These are phyloP conservation scores for Jaculus jaculus DNA, from an alignment of 2,113 vertebrate genomes.

Conservation along the genomic window DNA sequence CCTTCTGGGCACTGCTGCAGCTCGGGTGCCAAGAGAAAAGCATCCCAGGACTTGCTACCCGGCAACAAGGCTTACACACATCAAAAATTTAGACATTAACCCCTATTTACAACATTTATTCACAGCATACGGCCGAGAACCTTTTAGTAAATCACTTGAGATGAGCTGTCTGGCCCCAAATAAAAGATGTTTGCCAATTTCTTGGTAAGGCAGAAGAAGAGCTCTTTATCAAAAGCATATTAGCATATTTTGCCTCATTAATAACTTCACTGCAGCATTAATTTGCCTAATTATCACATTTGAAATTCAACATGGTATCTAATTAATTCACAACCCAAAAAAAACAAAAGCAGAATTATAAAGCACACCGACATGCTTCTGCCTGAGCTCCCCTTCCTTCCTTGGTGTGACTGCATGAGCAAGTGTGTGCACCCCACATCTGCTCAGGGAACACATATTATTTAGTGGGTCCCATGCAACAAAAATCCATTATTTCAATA, in stretches of 20 bases:
- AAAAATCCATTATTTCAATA: slow-evolving; percentile 60
- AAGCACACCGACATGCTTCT: slow-evolving; percentile 66
- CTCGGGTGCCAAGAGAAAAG: slow-evolving; percentile 64
- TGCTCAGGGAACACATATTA: slow-evolving; percentile 49
- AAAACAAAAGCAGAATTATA: slow-evolving; percentile 80
- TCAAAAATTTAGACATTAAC: slow-evolving; percentile 83
- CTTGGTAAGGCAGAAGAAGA: slow-evolving; percentile 82
- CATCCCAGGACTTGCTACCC: slow-evolving; percentile 40
- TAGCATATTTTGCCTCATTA: slow-evolving; percentile 91
- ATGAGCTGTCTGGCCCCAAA: slow-evolving; percentile 84
- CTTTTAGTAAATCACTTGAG: slow-evolving; percentile 83
- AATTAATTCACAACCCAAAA: slow-evolving; percentile 85
- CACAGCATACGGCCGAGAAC: slow-evolving; percentile 64
- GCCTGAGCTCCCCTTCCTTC: slow-evolving; percentile 56
- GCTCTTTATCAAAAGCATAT: slow-evolving; percentile 87
- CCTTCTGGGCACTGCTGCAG: slow-evolving; percentile 30
- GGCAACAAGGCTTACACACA: slow-evolving; percentile 61
- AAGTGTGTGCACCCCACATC: not conserved
- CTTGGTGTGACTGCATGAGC: not conserved
- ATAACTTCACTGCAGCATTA: slow-evolving; percentile 89
- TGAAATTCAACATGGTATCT: slow-evolving; percentile 87
- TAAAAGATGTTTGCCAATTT: slow-evolving; percentile 86
- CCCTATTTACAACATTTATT: slow-evolving; percentile 79
- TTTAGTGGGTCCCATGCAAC: slow-evolving; percentile 62
- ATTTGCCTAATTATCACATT: slow-evolving; percentile 90